These are phyloP conservation scores for Cyprinodon variegatus DNA, from an alignment of 2,113 vertebrate genomes.

Conservation along the genomic window DNA sequence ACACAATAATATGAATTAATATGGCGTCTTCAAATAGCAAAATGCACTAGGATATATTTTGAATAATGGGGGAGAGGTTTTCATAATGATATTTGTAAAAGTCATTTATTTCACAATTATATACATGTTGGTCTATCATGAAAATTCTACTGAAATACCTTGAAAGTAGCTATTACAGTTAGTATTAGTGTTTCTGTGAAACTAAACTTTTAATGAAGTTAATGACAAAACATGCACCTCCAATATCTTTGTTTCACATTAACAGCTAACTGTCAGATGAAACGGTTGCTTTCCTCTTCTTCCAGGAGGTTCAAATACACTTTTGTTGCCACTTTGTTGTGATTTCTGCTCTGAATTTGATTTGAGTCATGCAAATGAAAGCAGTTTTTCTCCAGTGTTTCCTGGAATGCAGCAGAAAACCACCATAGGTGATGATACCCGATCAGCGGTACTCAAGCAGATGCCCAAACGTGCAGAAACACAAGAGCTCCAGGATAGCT, in stretches of 20 bases:
- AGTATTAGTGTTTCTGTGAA: background rate
- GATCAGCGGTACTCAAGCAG: slow-evolving; percentile 10
- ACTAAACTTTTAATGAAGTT: slow-evolving; percentile 33
- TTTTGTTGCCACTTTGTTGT: slow-evolving; percentile 59
- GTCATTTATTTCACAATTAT: too few species aligned
- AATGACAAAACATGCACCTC: slow-evolving; percentile 16
- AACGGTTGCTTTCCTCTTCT: slow-evolving; percentile 1
- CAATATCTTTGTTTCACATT: slow-evolving; percentile 48
- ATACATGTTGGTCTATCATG: background rate
- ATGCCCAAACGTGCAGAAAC: slow-evolving; percentile 7
- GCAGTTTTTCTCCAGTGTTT: slow-evolving; percentile 23
- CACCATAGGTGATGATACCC: slow-evolving; percentile 32
- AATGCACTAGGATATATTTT: too few species aligned
- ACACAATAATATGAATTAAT: too few species aligned
- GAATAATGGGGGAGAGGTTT: too few species aligned
- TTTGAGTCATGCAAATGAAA: slow-evolving; percentile 56
- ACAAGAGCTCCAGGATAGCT: background rate
- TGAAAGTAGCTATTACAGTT: background rate
- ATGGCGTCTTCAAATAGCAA: too few species aligned
- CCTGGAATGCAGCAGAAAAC: slow-evolving; percentile 37
- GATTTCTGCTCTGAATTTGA: slow-evolving; percentile 62
- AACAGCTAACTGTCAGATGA: slow-evolving; percentile 9
- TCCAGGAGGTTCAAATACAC: slow-evolving; percentile 25
- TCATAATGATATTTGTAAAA: too few species aligned
- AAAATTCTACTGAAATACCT: background rate